These are phyloP conservation scores for Rhineura floridana DNA, from an alignment of 2,113 vertebrate genomes.

Conservation along the genomic window DNA sequence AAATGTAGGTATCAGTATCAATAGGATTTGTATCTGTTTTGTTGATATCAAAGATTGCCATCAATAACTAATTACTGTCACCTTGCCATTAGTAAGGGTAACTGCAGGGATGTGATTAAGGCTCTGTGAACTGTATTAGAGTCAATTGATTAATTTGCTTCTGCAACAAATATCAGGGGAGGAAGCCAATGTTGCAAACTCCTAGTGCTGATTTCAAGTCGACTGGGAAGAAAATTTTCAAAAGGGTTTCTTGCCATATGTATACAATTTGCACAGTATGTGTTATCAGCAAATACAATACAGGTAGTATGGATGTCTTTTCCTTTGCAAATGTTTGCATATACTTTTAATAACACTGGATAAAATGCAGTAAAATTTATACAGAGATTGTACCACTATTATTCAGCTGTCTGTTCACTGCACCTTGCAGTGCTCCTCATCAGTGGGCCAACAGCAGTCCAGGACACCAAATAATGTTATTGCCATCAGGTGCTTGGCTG, in stretches of 20 bases:
- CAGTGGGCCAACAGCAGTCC: neutral
- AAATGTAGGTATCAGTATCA: neutral
- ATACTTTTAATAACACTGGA: neutral
- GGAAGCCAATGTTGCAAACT: conserved; percentile 2
- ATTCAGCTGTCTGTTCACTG: neutral
- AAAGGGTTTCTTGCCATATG: neutral
- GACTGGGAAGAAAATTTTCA: neutral
- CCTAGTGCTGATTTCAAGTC: neutral
- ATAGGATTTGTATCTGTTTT: neutral
- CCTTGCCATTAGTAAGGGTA: conserved; percentile 21
- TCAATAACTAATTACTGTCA: conserved; percentile 21
- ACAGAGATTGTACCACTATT: neutral
- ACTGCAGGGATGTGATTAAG: neutral
- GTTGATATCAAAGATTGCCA: conserved; percentile 12
- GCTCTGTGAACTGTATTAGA: neutral
- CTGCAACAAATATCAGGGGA: neutral
- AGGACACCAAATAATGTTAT: neutral
- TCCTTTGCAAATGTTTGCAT: neutral
- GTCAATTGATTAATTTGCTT: conserved; percentile 31
- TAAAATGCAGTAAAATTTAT: neutral
- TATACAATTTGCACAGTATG: neutral
- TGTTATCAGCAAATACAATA: neutral
- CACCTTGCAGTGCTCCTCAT: neutral
- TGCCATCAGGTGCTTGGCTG: neutral
- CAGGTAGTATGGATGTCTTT: neutral